phyloP scores from a whole-genome alignment of 2,888 invertebrate species.

The Plusia festucae region DNA sequence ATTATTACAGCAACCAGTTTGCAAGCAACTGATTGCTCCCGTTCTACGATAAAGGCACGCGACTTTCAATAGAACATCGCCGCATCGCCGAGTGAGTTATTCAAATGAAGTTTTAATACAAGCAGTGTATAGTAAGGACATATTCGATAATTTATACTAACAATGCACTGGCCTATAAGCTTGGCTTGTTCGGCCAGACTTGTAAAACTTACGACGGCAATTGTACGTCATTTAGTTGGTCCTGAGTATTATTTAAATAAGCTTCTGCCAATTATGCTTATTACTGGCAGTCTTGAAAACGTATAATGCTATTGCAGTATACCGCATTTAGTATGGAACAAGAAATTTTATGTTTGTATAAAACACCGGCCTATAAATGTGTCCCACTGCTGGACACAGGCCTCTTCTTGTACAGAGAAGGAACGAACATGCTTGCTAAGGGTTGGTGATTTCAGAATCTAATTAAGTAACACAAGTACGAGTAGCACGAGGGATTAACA shows the following conservation, averaged over 20 bases:
- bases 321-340: background rate
- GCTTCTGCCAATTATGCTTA: conserved; percentile 17
- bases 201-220: conserved; percentile 38
- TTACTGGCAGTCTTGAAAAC: conserved; percentile 2
- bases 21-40: conserved; percentile 47
- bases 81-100: conserved; percentile 69
- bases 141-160: conserved; percentile 81
- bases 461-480: no score
- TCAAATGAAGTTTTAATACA: conserved; percentile 77
- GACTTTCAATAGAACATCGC: conserved; percentile 54
- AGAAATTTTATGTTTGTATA: background rate
- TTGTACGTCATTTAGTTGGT: conserved; percentile 40
- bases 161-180: conserved; percentile 62
- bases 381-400: no score
- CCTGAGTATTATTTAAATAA: conserved; percentile 19
- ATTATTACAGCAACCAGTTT: conserved; percentile 16
- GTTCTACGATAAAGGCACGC: conserved; percentile 36
- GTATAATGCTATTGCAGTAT: conserved; percentile 10
- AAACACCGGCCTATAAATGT: no score
- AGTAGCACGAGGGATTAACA: no score
- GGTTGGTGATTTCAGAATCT: no score
- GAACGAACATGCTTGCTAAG: no score
- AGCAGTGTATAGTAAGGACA: conserved; percentile 69
- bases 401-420: no score
- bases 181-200: conserved; percentile 38